phyloP scores from a whole-genome alignment of 1,140 invertebrate genomes.

The Ganaspis sp. region DNA sequence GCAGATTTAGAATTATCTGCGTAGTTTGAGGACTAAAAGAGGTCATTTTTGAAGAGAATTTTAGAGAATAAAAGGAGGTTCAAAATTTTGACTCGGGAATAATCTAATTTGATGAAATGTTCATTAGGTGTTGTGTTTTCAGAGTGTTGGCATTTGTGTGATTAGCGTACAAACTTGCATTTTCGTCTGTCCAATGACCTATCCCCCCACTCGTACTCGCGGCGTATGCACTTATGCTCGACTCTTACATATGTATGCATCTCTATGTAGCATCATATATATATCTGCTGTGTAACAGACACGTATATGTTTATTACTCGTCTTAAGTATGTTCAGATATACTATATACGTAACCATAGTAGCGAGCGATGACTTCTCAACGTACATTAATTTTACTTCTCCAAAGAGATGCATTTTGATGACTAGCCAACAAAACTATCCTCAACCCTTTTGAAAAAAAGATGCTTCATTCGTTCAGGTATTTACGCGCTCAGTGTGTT shows the following conservation, averaged over 20 bases:
- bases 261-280: conserved; percentile 6
- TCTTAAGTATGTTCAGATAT: background rate
- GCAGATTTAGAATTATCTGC: too few species aligned
- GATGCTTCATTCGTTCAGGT: background rate
- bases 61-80: too few species aligned
- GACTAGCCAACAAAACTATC: conserved; percentile 1
- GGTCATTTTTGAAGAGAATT: too few species aligned
- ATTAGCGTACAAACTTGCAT: conserved; percentile 25
- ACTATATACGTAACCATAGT: background rate
- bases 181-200: conserved; percentile 47
- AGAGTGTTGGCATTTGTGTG: background rate
- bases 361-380: conserved; percentile 18
- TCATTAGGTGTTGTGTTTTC: background rate
- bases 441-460: background rate
- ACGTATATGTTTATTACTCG: background rate
- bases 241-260: background rate
- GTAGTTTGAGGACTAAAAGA: too few species aligned
- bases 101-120: background rate
- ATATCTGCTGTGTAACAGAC: background rate
- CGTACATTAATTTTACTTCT: conserved; percentile 52
- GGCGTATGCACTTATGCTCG: conserved; percentile 46
- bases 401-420: conserved; percentile 44
- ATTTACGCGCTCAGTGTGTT: background rate
- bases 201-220: conserved; percentile 30
- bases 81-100: too few species aligned